Percentiles rank a stretch among this genome's conserved stretches.
Conservation (phyloP, 2,113 vertebrate species). For the Rhea pennata region DNA sequence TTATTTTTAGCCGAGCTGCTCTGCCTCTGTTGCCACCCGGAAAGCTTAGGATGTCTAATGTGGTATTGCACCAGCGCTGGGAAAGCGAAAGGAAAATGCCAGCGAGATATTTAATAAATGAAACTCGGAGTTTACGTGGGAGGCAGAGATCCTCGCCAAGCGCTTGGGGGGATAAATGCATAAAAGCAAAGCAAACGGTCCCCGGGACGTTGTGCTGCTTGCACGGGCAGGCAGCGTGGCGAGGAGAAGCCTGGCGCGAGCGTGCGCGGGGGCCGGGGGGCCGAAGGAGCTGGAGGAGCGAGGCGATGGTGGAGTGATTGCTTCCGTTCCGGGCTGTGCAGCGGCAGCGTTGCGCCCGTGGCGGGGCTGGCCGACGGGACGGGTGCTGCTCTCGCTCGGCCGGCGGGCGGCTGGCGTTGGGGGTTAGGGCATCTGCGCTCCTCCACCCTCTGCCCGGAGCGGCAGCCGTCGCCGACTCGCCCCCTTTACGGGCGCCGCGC, state of each 20-base stretch:
- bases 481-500: too few relatives aligned
- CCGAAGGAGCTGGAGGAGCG: neutral
- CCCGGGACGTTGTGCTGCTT: neutral
- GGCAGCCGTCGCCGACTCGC: too few relatives aligned
- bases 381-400: too few relatives aligned
- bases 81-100: conserved; percentile 77
- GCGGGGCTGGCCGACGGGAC: too few relatives aligned
- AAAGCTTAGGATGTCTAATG: conserved; percentile 80
- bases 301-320: rapidly evolving
- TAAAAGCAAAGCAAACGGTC: neutral
- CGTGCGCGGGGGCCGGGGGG: too few relatives aligned
- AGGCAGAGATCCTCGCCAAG: conserved; percentile 19
- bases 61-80: conserved; percentile 72
- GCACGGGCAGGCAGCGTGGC: neutral
- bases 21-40: conserved; percentile 80
- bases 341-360: rapidly evolving
- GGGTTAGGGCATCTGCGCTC: too few relatives aligned
- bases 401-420: too few relatives aligned
- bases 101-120: conserved; percentile 74
- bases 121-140: conserved; percentile 56
- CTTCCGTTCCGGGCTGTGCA: neutral
- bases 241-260: neutral
- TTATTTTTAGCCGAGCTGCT: conserved; percentile 79
- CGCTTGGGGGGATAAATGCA: neutral
- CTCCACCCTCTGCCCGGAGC: too few relatives aligned